A percentile compares a stretch with the other conserved stretches of the same genome.
Evolutionary conservation across 2,888 invertebrate genomes (phyloP).

Genomic region (Ypsolopha scabrella): DNA sequence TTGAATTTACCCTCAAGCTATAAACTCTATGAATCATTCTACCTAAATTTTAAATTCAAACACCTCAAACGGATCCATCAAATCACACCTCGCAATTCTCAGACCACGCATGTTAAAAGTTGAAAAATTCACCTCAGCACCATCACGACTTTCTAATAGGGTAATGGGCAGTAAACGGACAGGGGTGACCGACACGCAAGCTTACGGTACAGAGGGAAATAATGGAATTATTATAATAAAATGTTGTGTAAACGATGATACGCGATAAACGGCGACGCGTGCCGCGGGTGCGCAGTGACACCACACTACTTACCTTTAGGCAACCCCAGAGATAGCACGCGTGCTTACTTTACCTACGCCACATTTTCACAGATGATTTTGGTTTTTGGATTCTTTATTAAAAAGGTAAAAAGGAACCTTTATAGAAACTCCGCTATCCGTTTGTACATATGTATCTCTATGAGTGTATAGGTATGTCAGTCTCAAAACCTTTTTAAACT

Average conservation of each 20-base stretch:
- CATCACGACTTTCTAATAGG: conserved; percentile 55
- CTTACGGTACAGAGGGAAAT: conserved; percentile 33
- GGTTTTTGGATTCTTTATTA: too few species aligned
- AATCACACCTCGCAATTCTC: too few species aligned
- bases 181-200: conserved; percentile 37
- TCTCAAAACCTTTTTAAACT: too few species aligned
- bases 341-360: too few species aligned
- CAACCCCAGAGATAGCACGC: too few species aligned
- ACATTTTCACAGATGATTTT: too few species aligned
- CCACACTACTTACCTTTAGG: background rate
- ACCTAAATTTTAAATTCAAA: background rate
- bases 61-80: too few species aligned
- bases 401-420: too few species aligned
- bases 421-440: too few species aligned
- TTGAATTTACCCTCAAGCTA: background rate
- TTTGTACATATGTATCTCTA: too few species aligned
- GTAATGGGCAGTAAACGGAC: conserved; percentile 38
- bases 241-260: conserved; percentile 57
- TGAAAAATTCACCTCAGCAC: conserved; percentile 27
- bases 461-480: too few species aligned
- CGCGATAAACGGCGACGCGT: conserved; percentile 28
- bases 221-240: conserved; percentile 66
- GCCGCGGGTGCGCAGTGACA: background rate
- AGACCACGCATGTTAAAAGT: conserved; percentile 28
- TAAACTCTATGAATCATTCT: background rate